Percentiles rank a stretch among this genome's conserved stretches.
Evolutionary conservation across 2,113 vertebrate species (phyloP).

Genomic region (Acrocephalus kingi): DNA sequence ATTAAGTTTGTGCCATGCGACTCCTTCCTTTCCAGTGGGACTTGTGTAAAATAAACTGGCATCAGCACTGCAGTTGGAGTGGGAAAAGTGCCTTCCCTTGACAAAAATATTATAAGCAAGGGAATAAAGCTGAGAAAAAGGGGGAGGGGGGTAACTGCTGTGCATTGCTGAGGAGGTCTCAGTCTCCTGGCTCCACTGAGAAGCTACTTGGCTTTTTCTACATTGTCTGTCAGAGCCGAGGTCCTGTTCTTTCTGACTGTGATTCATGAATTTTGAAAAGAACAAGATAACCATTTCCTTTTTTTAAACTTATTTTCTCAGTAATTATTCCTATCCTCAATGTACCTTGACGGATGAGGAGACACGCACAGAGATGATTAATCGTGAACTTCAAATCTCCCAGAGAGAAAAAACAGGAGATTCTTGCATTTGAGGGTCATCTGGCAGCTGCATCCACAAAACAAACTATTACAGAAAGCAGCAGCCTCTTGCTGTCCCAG

Average conservation of each 20-base stretch:
- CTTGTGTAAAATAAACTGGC: conserved; percentile 6
- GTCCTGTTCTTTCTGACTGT: neutral
- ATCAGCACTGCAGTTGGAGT: neutral
- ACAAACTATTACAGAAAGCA: conserved; percentile 97
- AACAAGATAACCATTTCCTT: neutral
- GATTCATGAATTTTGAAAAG: neutral
- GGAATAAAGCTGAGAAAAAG: neutral
- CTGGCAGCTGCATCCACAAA: conserved; percentile 96
- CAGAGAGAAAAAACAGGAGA: conserved; percentile 97
- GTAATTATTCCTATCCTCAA: conserved; percentile 94
- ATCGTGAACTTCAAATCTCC: conserved; percentile 90
- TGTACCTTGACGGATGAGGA: conserved; percentile 96
- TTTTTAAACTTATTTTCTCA: conserved; percentile 31
- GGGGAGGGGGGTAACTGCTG: neutral
- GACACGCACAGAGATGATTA: conserved; percentile 93
- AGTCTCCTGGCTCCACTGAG: neutral
- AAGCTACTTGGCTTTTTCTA: neutral
- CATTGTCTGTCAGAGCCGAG: fast-evolving
- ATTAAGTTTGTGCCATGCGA: neutral
- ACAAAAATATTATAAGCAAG: neutral
- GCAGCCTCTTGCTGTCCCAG: conserved; percentile 93
- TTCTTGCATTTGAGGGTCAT: conserved; percentile 96
- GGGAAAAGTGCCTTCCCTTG: neutral
- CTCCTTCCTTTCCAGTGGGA: neutral
- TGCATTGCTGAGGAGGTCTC: neutral